These are phyloP conservation scores for Diabrotica balteata DNA, from an alignment of 2,888 invertebrate species.

Conservation along the genomic window DNA sequence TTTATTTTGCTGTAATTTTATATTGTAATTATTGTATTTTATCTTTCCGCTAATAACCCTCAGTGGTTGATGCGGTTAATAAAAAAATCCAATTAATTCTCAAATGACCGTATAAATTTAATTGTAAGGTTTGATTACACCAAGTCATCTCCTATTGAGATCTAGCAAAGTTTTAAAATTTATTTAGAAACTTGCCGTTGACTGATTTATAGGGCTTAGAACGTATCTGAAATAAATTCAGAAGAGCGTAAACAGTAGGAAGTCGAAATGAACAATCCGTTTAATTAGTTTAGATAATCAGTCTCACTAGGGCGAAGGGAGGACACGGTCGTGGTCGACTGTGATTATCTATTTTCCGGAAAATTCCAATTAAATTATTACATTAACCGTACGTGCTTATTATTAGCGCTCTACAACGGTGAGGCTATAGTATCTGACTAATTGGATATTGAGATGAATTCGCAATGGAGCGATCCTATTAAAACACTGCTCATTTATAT, in stretches of 20 bases:
- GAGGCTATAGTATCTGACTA: constrained; percentile 10
- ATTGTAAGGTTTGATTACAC: too few relatives aligned
- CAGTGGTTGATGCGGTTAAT: too few relatives aligned
- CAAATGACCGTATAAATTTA: too few relatives aligned
- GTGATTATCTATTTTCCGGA: constrained; percentile 21
- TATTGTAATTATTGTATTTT: too few relatives aligned
- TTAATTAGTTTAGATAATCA: constrained; percentile 28
- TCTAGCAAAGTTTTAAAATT: too few relatives aligned
- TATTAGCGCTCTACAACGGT: constrained; percentile 7
- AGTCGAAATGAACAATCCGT: constrained; percentile 29
- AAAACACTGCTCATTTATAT: background rate
- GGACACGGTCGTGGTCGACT: constrained; percentile 6
- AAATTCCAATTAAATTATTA: constrained; percentile 30
- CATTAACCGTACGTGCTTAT: constrained; percentile 26
- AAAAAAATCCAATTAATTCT: too few relatives aligned
- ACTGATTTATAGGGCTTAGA: too few relatives aligned
- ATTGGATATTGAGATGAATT: constrained; percentile 15
- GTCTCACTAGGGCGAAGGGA: background rate
- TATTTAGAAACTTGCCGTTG: too few relatives aligned
- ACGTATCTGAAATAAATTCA: constrained; percentile 11
- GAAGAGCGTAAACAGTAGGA: constrained; percentile 23
- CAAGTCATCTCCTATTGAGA: too few relatives aligned
- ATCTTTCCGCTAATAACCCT: too few relatives aligned
- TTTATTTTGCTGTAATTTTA: too few relatives aligned
- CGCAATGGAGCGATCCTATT: background rate